Percentiles rank a stretch among this genome's conserved stretches.
Conservation (phyloP, 1,140 invertebrate genomes). For the Adelges cooleyi region DNA sequence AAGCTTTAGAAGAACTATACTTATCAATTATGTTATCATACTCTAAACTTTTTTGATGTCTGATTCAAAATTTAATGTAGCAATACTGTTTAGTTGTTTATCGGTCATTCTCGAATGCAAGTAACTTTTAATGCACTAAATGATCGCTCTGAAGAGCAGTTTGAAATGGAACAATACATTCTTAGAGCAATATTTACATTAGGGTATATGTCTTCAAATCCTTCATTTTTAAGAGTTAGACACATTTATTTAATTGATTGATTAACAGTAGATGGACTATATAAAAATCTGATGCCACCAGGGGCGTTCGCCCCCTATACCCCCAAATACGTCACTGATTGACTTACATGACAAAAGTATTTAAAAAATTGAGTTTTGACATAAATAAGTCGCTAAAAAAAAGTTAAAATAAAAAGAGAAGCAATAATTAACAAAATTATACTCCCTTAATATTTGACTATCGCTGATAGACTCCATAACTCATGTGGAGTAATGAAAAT, state of each 20-base stretch:
- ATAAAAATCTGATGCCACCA: too few relatives aligned
- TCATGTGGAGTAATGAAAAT: too few relatives aligned
- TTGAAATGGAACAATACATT: conserved; percentile 8
- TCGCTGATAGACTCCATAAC: too few relatives aligned
- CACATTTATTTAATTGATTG: neutral
- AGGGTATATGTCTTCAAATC: conserved; percentile 1
- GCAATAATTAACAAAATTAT: too few relatives aligned
- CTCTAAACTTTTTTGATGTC: neutral
- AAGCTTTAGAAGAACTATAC: neutral
- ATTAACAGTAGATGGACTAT: too few relatives aligned
- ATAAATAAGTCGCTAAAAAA: too few relatives aligned
- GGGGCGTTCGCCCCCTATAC: too few relatives aligned
- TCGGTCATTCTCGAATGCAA: conserved; percentile 1
- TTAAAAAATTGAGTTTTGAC: too few relatives aligned
- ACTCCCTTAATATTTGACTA: too few relatives aligned
- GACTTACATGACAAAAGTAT: too few relatives aligned
- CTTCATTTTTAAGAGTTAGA: neutral
- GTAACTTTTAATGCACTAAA: conserved; percentile 29
- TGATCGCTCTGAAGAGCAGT: conserved; percentile 28
- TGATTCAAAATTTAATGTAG: conserved; percentile 1
- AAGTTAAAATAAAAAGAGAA: too few relatives aligned
- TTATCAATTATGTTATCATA: conserved; percentile 17
- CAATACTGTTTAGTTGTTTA: conserved; percentile 13
- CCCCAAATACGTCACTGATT: too few relatives aligned
- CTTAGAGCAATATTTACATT: neutral